Base-by-base conservation (phyloP, 2,113 vertebrate genomes). In the Odontesthes bonariensis region DNA sequence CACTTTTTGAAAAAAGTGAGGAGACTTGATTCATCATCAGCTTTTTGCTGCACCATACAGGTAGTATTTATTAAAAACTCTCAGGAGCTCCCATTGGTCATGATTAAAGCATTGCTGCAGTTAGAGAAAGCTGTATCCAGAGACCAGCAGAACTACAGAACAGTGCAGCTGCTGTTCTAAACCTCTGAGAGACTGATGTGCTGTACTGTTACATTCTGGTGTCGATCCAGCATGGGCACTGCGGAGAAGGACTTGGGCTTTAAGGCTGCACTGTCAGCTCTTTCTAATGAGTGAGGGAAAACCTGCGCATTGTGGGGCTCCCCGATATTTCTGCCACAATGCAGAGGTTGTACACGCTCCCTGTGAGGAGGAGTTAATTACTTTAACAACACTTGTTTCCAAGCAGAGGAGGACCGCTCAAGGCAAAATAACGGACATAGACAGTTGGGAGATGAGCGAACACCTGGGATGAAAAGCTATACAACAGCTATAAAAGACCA, bases 251-350 rank as follows among this genome's bases (percentile, higher is more conserved):
- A 83, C 74, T 72, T 77, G 77, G 85, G 75, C 77, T 83, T 81
- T 59, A 49, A 64, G 49, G 77, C 75, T 86, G 90, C 86, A 84
- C 60, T 33, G 84, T 92, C 91, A 92, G 91, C 91, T 86, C 72
- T 91, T 92, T 91, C 42, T 88, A 89, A 92, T 90, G 86, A 92
- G 83, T 56, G 2, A 84, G 79, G 79, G 85, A 89, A 82, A 83
- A 77, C 81, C 88, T 90, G 82, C 62, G 78, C 64, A 87, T 91
- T 57, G 51, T 47, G 67, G 86, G 86, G 75, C 73, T 88, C 84
- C 82, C 82, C 65, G 49, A 57, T 81, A 78, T 80, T 84, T 78
- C 83, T 85, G 71, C 78, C 80, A 81, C 84, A 77, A 67, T 87
- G 80, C 83, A 70, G 80, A 68, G 68, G 84, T 67, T 81, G 75